Evolutionary conservation across 2,797 vertebrate genomes (phyloP).

Genomic region (Phataginus tetradactyla): DNA sequence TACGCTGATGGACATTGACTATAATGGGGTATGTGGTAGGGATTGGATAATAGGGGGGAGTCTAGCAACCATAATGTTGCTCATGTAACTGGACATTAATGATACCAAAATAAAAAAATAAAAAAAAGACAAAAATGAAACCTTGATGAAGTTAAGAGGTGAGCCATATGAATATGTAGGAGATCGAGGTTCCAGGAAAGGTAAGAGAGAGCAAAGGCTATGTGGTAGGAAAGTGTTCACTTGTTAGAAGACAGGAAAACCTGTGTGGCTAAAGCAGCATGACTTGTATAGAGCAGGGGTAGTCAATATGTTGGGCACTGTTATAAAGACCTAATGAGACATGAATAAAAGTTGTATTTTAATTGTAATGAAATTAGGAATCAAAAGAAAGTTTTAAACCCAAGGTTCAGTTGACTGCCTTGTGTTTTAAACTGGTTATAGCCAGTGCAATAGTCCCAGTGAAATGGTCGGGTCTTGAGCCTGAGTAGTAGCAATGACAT

Average conservation of each 20-base stretch:
- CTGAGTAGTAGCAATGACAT: neutral
- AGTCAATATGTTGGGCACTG: neutral
- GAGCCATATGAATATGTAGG: neutral
- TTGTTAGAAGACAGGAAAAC: neutral
- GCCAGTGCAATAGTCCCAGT: neutral
- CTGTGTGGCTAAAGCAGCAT: neutral
- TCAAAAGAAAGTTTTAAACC: neutral
- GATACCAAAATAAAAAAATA: too few relatives aligned
- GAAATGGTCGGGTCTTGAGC: neutral
- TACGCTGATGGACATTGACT: too few relatives aligned
- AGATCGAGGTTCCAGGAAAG: neutral
- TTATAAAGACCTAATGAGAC: neutral
- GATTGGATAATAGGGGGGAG: too few relatives aligned
- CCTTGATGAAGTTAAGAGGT: neutral
- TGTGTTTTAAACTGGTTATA: neutral
- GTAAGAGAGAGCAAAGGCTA: neutral
- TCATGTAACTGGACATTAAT: too few relatives aligned
- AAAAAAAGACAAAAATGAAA: neutral
- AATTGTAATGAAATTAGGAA: neutral
- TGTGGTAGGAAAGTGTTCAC: neutral
- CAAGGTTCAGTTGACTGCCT: neutral
- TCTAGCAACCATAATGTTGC: too few relatives aligned
- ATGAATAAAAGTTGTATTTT: neutral
- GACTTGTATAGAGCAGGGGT: rapidly evolving
- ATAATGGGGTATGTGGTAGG: too few relatives aligned